Evolutionary conservation across 2,797 vertebrate species (phyloP).

Genomic region (Lepilemur ruficaudatus): DNA sequence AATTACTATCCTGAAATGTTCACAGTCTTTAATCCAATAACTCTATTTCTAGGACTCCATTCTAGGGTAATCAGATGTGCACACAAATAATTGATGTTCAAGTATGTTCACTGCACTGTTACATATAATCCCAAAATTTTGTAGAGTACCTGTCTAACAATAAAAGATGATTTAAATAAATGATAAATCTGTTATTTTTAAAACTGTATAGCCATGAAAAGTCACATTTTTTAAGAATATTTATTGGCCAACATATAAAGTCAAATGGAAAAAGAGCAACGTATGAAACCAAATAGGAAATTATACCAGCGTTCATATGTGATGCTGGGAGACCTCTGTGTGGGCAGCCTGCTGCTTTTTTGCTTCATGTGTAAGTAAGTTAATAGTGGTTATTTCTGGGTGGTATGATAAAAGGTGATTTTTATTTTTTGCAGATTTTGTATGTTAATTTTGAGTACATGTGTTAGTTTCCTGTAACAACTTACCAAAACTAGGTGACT

Average conservation of each 20-base stretch:
- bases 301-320: background rate
- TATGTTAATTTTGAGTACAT: background rate
- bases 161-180: background rate
- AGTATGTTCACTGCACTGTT: background rate
- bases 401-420: background rate
- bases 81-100: background rate
- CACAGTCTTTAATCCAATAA: background rate
- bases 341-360: background rate
- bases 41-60: background rate
- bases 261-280: background rate
- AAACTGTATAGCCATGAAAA: background rate
- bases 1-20: background rate
- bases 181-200: conserved; percentile 13
- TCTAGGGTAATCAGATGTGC: background rate
- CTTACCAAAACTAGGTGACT: background rate
- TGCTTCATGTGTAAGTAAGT: background rate
- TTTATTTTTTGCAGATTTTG: background rate
- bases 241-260: background rate
- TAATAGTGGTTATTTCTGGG: background rate
- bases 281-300: background rate
- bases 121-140: background rate
- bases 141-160: background rate
- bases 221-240: background rate
- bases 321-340: background rate
- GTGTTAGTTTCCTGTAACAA: background rate